Evolutionary conservation across 1,140 invertebrate genomes (phyloP).

Genomic region (Hypsibius dujardini): DNA sequence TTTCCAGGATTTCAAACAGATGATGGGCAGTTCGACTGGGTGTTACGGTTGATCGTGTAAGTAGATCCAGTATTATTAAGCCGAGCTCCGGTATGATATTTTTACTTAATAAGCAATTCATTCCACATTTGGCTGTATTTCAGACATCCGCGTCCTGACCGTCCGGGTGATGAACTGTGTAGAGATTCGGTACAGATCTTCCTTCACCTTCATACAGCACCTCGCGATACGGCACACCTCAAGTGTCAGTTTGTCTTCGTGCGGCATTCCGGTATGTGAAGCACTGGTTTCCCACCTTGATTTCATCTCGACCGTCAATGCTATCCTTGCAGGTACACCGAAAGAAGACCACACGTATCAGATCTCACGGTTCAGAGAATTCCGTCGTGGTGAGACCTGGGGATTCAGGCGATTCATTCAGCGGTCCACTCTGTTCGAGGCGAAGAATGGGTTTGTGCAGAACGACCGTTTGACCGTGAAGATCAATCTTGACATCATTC

Average conservation of each 20-base stretch:
- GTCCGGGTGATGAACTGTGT: conserved; percentile 12
- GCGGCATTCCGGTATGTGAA: no score
- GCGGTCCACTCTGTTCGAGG: background rate
- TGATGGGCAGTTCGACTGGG: conserved; percentile 16
- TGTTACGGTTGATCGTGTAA: conserved; percentile 4
- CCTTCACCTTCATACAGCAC: background rate
- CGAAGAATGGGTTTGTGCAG: background rate
- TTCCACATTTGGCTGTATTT: no score
- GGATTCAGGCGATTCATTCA: conserved; percentile 12
- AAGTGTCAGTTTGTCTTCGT: conserved; percentile 17
- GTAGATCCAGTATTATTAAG: no score
- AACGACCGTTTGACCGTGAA: conserved; percentile 4
- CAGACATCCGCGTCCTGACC: conserved; percentile 15
- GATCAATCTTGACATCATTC: conserved; percentile 16
- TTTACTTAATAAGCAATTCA: no score
- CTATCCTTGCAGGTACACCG: background rate
- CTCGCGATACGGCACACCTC: conserved; percentile 6
- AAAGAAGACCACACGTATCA: conserved; percentile 15
- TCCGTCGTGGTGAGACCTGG: conserved; percentile 16
- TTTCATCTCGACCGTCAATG: no score
- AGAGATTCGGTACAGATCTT: conserved; percentile 16
- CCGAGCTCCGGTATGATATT: no score
- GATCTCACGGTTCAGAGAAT: background rate
- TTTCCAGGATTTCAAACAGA: conserved; percentile 8
- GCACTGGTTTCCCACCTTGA: no score